phyloP scores from a whole-genome alignment of 2,888 invertebrate species.

The Lasioglossum leucozonium region DNA sequence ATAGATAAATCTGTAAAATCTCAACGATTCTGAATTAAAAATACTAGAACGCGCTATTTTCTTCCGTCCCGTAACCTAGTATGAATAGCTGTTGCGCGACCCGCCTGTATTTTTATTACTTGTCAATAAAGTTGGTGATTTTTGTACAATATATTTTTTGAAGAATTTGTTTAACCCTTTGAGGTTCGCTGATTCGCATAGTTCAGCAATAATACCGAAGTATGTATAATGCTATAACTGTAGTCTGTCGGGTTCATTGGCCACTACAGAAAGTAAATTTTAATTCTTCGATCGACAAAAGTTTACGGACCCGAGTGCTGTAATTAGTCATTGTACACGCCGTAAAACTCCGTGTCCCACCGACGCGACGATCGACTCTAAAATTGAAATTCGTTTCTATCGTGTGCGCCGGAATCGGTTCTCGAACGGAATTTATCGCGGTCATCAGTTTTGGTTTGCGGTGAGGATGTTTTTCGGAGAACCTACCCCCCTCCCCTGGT shows the following conservation, averaged over 20 bases:
- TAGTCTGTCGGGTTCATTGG: no score
- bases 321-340: background rate
- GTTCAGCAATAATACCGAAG: no score
- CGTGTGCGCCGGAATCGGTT: background rate
- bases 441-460: constrained; percentile 45
- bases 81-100: no score
- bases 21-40: background rate
- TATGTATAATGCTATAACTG: no score
- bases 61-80: background rate
- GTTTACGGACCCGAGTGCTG: no score
- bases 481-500: constrained; percentile 22
- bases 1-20: no score
- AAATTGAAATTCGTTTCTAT: constrained; percentile 25
- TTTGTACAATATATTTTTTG: background rate
- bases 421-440: constrained; percentile 47
- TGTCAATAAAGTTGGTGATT: background rate
- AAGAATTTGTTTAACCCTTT: background rate
- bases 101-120: no score
- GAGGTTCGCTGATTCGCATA: no score
- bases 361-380: background rate
- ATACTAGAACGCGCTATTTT: background rate
- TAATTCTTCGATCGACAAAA: background rate
- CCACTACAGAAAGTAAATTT: background rate
- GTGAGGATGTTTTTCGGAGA: constrained; percentile 45
- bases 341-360: no score